Base-by-base conservation (phyloP, 2,888 invertebrate species). In the Agriotes lineatus region DNA sequence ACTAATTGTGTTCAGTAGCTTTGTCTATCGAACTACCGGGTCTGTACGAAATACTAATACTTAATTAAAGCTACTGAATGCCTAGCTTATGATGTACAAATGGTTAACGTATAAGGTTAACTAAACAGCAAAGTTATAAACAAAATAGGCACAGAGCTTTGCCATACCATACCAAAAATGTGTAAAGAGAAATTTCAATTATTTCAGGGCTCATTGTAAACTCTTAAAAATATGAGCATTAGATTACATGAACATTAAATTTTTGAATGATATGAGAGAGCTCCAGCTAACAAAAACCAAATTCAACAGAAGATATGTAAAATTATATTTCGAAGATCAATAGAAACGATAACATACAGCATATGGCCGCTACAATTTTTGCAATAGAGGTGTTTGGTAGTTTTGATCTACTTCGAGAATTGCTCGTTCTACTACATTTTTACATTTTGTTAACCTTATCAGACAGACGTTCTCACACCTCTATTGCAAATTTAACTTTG, bases 1-100 rank as follows among this genome's bases (percentile, higher is more conserved):
- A 42, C 60, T 69, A 44, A 58, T 42, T 58, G 68, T 56, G 61
- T 63, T 69, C 69, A 72, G 70, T 72, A 70, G 71, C 68, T 37
- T 67, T 39, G 14, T 57, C 72, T 70, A 72, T 70, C 33, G 54
- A 20, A 64, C 71, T 70, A 73, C 63, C 45, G 61, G 67, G 54
- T 39, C 18, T 20, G 65, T 69, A 65, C 42, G 56, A 71, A 57
- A 59, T 44, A 58, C 64, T 68, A 70, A 71, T 70, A 72, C 59
- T 67, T 64, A 44, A 42, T 18, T 5, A 64, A 35, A 69, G 69
- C 70, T 70, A 72, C 70, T 72, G 69, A 69, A 72, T 48, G 20
- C 22, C 48, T 48, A 48, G 48, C 22, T 48, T 48, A 48, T 22
- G 22, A 25, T n/a, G 9, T 18, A 42, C 6, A 42, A 42, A 42